Evolutionary conservation across 2,888 invertebrate species (phyloP), one percentile per base, ranked within the genome.

Genomic region (Pristionchus maxplancki): DNA sequence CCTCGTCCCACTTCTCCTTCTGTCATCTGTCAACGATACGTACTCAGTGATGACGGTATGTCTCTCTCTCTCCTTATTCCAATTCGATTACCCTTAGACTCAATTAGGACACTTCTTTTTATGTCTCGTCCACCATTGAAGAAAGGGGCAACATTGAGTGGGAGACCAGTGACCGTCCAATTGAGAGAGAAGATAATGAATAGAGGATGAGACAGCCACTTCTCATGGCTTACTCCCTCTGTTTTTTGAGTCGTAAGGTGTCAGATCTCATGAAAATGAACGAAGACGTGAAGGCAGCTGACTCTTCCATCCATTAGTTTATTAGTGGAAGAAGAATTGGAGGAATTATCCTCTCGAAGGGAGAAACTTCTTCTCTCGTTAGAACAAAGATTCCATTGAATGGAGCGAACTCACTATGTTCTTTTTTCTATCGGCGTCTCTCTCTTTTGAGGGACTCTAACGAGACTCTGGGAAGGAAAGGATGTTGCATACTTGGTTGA

Each of bases 21-120:
- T 28, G 89, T 88, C 84, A 91, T 91, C 78, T 93, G 93, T 81
- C 91, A 93, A 48, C 90, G 93, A 89, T 93, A 93, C 87, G 91
- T 93, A 11, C 89, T 93, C 34, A 90, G 91, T 88, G 93, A 93
- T 74, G 88, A 90, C 40, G 92, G 93, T 93, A 88, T 91, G 92
- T 91, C 71, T 28, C 17, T 24, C 78, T 44, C 44, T 78, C 44
- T 78, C 37, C 37, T 24, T 71, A 15, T 31, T 13, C 9, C 37
- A 71, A 78, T 78, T 78, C 44, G 78, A 78, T 78, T 78, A 78
- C 78, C 78, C 78, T 78, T 78, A 78, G 78, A 67, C 58, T 78
- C 78, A 78, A 78, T 78, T 78, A 78, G 78, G 44, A 78, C 48
- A 78, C 78, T n/a, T 78, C 78, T 44, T 78, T 78, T 78, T 78